A percentile compares a stretch with the other conserved stretches of the same genome.
Conservation (phyloP, 2,113 vertebrate species). For the Pseudorectes ferrugineus region DNA sequence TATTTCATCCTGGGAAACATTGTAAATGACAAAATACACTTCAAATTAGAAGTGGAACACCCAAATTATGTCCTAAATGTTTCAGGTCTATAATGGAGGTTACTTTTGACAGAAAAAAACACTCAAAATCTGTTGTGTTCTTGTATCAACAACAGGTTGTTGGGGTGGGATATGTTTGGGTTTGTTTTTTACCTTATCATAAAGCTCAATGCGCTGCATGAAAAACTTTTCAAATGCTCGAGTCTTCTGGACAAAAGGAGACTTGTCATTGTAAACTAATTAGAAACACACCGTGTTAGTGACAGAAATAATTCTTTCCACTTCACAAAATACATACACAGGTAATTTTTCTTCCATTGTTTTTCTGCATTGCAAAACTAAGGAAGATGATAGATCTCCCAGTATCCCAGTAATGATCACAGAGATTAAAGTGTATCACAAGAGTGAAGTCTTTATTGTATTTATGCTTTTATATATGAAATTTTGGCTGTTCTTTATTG, state of each 20-base stretch:
- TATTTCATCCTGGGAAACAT: conserved; percentile 88
- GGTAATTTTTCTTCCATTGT: neutral
- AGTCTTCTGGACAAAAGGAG: conserved; percentile 86
- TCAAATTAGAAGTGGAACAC: neutral
- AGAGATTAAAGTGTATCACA: neutral
- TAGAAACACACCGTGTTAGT: conserved; percentile 7
- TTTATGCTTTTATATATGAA: neutral
- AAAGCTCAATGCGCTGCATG: conserved; percentile 83
- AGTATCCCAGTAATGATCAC: neutral
- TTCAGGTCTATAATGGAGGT: neutral
- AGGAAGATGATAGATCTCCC: neutral
- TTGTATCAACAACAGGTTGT: neutral
- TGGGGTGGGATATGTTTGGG: neutral
- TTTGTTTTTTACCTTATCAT: conserved; percentile 85
- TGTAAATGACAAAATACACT: neutral
- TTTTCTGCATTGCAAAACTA: neutral
- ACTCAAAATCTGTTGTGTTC: no score
- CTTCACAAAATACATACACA: neutral
- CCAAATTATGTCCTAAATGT: neutral
- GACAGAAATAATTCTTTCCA: neutral
- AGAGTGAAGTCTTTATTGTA: neutral
- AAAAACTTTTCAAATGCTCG: conserved; percentile 94
- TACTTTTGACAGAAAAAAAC: neutral
- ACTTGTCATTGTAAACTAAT: conserved; percentile 83
- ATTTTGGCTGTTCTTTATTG: neutral